Conservation (phyloP, 1,140 invertebrate genomes). For the Sinonovacula constricta region DNA sequence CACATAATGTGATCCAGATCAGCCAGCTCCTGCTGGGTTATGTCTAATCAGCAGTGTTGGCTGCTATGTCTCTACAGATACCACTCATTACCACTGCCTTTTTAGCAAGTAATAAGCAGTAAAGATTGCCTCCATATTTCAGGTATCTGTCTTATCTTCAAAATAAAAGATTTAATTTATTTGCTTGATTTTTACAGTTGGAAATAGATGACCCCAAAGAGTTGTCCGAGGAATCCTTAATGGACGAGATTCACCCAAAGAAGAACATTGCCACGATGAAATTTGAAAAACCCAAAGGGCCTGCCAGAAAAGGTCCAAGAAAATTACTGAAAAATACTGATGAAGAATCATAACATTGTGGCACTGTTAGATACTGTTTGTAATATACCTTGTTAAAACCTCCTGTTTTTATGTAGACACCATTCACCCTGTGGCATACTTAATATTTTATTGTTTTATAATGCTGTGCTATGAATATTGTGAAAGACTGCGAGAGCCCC, state of each 20-base stretch:
- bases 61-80: too few species aligned
- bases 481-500: too few species aligned
- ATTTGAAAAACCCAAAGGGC: constrained; percentile 97
- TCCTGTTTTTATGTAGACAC: too few species aligned
- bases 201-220: constrained; percentile 94
- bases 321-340: constrained; percentile 62
- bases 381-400: too few species aligned
- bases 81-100: too few species aligned
- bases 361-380: too few species aligned
- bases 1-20: too few species aligned
- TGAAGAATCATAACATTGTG: background rate
- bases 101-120: background rate
- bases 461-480: too few species aligned
- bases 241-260: constrained; percentile 97
- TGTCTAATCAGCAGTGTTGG: too few species aligned
- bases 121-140: background rate
- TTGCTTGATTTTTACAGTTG: constrained; percentile 89
- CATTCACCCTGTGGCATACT: too few species aligned
- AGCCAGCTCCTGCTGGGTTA: too few species aligned
- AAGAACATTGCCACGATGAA: constrained; percentile 92
- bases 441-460: too few species aligned
- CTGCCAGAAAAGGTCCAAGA: constrained; percentile 93
- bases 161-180: background rate
- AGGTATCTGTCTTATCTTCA: background rate
- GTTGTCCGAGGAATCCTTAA: constrained; percentile 92